phyloP scores from a whole-genome alignment of 2,888 invertebrate genomes.

The Scaptodrosophila latifasciaeformis region DNA sequence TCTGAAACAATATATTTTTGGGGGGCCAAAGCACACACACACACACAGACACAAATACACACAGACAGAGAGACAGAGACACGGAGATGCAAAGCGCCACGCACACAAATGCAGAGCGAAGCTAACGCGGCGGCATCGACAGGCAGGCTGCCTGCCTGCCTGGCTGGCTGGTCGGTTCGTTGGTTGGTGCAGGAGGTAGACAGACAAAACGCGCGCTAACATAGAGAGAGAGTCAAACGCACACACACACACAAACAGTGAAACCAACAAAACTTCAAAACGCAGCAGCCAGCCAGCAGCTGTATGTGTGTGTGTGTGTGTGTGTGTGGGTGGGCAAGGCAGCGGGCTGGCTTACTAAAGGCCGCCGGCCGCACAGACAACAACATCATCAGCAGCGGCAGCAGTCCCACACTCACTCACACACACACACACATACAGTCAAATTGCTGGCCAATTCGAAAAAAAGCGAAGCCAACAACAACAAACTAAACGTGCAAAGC shows the following conservation, averaged over 20 bases:
- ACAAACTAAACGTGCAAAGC: too few species aligned
- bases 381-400: constrained; percentile 23
- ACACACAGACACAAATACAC: constrained; percentile 35
- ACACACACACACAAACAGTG: constrained; percentile 6
- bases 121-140: constrained; percentile 52
- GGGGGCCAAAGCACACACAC: constrained; percentile 64
- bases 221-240: constrained; percentile 33
- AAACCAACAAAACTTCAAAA: constrained; percentile 40
- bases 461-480: constrained; percentile 40
- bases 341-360: constrained; percentile 60
- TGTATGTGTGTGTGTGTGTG: constrained; percentile 24
- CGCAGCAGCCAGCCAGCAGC: constrained; percentile 57
- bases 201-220: constrained; percentile 65
- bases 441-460: constrained; percentile 33
- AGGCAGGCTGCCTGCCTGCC: constrained; percentile 30
- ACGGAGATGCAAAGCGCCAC: constrained; percentile 48
- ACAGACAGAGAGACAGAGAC: constrained; percentile 18
- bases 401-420: constrained; percentile 29
- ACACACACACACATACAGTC: constrained; percentile 27
- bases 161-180: constrained; percentile 6
- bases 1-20: constrained; percentile 76
- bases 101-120: constrained; percentile 22
- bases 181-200: constrained; percentile 43
- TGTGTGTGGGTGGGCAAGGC: constrained; percentile 28
- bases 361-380: constrained; percentile 57